Evolutionary conservation across 2,888 invertebrate species (phyloP).

Genomic region (Antitype chi): DNA sequence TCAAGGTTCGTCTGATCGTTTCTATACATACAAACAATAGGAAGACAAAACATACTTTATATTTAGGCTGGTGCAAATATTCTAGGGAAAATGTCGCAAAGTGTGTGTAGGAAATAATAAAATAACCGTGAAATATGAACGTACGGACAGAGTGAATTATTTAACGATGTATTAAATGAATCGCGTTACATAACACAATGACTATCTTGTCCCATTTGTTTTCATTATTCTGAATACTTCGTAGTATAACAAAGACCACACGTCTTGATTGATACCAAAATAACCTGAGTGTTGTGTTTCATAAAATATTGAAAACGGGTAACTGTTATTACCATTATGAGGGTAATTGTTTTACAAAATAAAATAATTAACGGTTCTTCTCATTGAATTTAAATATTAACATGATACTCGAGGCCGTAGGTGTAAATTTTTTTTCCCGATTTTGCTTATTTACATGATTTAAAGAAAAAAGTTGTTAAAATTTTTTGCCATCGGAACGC

Average conservation of each 20-base stretch:
- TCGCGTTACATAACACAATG: conserved; percentile 44
- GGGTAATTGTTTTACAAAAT: neutral
- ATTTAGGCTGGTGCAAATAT: conserved; percentile 24
- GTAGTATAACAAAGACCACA: conserved; percentile 36
- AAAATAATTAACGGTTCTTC: neutral
- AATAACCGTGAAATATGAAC: conserved; percentile 46
- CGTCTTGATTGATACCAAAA: conserved; percentile 52
- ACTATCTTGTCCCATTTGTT: conserved; percentile 56
- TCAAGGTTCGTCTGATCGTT: conserved; percentile 46
- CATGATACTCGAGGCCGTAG: neutral
- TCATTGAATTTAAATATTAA: neutral
- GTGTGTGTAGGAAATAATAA: conserved; percentile 31
- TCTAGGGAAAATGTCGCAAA: conserved; percentile 31
- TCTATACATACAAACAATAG: conserved; percentile 31
- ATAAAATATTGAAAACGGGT: conserved; percentile 36
- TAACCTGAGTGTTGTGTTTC: conserved; percentile 52
- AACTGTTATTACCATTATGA: neutral
- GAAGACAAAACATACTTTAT: conserved; percentile 21
- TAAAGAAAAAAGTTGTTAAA: no score
- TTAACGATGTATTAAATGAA: conserved; percentile 47
- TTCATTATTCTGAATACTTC: conserved; percentile 45
- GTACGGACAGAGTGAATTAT: conserved; percentile 43
- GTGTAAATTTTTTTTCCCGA: no score
- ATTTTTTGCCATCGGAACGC: no score
- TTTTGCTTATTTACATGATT: no score